These are phyloP conservation scores for Setophaga petechia DNA, from an alignment of 2,113 vertebrate genomes.

Conservation along the genomic window DNA sequence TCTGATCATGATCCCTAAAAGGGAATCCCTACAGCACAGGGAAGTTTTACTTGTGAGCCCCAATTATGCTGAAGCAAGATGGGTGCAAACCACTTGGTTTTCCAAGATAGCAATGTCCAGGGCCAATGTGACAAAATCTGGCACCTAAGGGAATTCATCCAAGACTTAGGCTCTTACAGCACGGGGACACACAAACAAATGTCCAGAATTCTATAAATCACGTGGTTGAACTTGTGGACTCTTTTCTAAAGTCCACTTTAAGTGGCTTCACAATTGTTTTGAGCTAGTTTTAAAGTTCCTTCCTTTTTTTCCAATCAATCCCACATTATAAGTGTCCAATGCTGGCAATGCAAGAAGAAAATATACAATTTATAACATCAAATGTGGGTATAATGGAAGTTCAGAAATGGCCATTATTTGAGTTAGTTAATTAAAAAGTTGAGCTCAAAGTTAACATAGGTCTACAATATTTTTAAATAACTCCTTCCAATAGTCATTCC, in stretches of 20 bases:
- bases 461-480: neutral
- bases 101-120: neutral
- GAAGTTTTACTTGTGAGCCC: neutral
- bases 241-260: neutral
- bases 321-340: neutral
- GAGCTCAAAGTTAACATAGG: neutral
- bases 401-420: neutral
- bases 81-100: neutral
- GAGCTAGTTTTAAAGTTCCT: neutral
- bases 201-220: neutral
- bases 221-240: neutral
- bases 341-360: neutral
- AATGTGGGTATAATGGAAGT: neutral
- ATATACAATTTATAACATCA: neutral
- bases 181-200: neutral
- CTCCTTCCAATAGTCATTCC: neutral
- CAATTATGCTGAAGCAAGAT: neutral
- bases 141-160: neutral
- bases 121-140: neutral
- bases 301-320: neutral
- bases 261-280: neutral
- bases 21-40: neutral
- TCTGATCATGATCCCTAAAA: too few species aligned
- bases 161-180: neutral
- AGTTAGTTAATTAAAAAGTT: neutral